phyloP scores from a whole-genome alignment of 2,888 invertebrate species.

The Meteorus colon region DNA sequence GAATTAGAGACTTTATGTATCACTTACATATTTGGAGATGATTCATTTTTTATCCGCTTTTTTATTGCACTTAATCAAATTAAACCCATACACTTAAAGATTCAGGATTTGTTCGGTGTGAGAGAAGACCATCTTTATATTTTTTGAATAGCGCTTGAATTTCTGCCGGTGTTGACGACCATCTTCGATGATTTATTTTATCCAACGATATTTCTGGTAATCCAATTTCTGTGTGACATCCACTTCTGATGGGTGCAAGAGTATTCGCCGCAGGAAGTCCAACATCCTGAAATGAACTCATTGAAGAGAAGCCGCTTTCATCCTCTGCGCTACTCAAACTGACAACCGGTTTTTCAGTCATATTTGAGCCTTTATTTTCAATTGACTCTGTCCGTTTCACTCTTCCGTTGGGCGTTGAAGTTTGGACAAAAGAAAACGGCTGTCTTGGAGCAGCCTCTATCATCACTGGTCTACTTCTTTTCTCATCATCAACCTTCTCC shows the following conservation, averaged over 20 bases:
- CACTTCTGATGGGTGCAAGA: constrained; percentile 60
- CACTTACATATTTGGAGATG: neutral
- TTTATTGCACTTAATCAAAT: neutral
- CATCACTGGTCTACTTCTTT: neutral
- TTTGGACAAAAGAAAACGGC: constrained; percentile 25
- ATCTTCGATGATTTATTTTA: constrained; percentile 66
- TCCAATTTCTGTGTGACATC: constrained; percentile 69
- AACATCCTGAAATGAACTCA: constrained; percentile 89
- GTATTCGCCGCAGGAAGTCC: constrained; percentile 76
- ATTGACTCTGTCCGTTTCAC: constrained; percentile 51
- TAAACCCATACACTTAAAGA: constrained; percentile 70
- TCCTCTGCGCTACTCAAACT: constrained; percentile 78
- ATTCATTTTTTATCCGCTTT: neutral
- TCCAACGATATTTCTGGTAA: constrained; percentile 67
- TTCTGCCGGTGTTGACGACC: constrained; percentile 70
- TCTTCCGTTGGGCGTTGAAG: constrained; percentile 58
- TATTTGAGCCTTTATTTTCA: constrained; percentile 48
- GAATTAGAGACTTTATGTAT: neutral
- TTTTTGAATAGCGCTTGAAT: constrained; percentile 65
- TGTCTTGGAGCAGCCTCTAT: neutral
- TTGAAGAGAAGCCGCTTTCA: constrained; percentile 90
- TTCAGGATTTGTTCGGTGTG: constrained; percentile 59
- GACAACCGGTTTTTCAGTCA: constrained; percentile 58
- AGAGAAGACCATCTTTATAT: constrained; percentile 62
- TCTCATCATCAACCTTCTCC: neutral